Percentiles rank a stretch among this genome's conserved stretches.
These are phyloP conservation scores for Excalfactoria chinensis DNA, from an alignment of 2,113 vertebrate genomes.

Conservation along the genomic window DNA sequence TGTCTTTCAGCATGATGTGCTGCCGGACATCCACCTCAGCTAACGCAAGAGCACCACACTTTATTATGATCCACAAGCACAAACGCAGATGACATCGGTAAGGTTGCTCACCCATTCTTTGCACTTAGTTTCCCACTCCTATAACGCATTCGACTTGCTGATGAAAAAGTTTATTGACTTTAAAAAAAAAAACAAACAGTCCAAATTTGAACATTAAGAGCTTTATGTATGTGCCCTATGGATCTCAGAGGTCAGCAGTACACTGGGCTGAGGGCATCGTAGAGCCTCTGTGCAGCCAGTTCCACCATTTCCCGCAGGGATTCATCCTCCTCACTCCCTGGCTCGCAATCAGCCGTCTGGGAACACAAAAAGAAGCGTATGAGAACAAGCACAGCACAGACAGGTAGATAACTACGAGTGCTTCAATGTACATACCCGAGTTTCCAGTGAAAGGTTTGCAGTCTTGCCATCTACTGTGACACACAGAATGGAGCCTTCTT, in stretches of 20 bases:
- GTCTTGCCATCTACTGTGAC: conserved; percentile 90
- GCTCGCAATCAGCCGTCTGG: conserved; percentile 87
- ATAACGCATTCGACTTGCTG: not conserved
- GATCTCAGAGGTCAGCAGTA: conserved; percentile 78
- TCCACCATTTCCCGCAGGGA: conserved; percentile 92
- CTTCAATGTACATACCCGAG: conserved; percentile 81
- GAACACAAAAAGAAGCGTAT: not conserved
- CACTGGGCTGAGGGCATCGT: conserved; percentile 87
- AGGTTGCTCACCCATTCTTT: not conserved
- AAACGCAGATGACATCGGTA: not conserved
- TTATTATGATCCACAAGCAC: not conserved
- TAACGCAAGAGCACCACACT: accelerated
- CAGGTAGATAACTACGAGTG: not conserved
- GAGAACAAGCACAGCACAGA: not conserved
- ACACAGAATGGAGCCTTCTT: conserved; percentile 79
- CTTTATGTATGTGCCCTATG: not conserved
- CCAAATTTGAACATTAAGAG: not conserved
- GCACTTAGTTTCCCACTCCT: not conserved
- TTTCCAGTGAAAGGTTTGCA: conserved; percentile 85
- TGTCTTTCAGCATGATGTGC: not conserved
- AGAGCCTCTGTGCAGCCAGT: conserved; percentile 88
- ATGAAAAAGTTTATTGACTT: conserved; percentile 37
- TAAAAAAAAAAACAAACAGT: conserved; percentile 14
- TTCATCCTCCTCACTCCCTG: conserved; percentile 87
- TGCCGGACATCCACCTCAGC: not conserved